Conservation (phyloP, 1,140 invertebrate genomes). For the Drosophila sp. region DNA sequence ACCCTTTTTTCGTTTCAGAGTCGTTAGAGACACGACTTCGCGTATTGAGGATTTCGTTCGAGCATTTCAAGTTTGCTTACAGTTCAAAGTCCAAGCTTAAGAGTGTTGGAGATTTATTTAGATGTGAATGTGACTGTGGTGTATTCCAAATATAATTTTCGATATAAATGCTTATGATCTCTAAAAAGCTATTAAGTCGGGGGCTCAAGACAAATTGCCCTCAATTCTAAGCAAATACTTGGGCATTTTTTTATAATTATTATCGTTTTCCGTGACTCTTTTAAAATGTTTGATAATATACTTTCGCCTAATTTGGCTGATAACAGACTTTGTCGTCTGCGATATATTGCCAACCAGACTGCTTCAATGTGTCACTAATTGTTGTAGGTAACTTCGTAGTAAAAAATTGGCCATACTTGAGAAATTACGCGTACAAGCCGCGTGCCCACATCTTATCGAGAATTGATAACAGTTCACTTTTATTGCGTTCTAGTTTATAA, state of each 20-base stretch:
- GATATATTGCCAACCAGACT: slow-evolving; percentile 51
- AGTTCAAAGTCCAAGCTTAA: slow-evolving; percentile 47
- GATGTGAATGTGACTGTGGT: neutral
- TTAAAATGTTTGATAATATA: slow-evolving; percentile 22
- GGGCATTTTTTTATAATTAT: slow-evolving; percentile 1
- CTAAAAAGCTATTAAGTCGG: slow-evolving; percentile 28
- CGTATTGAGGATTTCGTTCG: slow-evolving; percentile 11
- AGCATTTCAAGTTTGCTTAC: slow-evolving; percentile 42
- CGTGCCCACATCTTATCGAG: slow-evolving; percentile 39
- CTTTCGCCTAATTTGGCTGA: slow-evolving; percentile 29
- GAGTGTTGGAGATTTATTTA: slow-evolving; percentile 5
- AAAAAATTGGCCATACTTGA: slow-evolving; percentile 45
- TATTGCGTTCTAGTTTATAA: slow-evolving; percentile 65
- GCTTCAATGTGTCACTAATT: slow-evolving; percentile 56
- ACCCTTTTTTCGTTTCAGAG: neutral
- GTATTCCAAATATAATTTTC: slow-evolving; percentile 6
- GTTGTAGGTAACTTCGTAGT: slow-evolving; percentile 48
- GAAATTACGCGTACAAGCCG: slow-evolving; percentile 39
- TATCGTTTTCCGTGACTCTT: slow-evolving; percentile 2
- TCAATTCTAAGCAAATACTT: neutral
- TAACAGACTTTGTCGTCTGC: slow-evolving; percentile 37
- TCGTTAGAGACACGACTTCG: slow-evolving; percentile 7
- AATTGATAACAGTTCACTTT: slow-evolving; percentile 2
- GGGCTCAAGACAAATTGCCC: slow-evolving; percentile 9
- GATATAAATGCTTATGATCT: slow-evolving; percentile 14